phyloP scores from a whole-genome alignment of 2,888 invertebrate species.

The Plebejus anna region DNA sequence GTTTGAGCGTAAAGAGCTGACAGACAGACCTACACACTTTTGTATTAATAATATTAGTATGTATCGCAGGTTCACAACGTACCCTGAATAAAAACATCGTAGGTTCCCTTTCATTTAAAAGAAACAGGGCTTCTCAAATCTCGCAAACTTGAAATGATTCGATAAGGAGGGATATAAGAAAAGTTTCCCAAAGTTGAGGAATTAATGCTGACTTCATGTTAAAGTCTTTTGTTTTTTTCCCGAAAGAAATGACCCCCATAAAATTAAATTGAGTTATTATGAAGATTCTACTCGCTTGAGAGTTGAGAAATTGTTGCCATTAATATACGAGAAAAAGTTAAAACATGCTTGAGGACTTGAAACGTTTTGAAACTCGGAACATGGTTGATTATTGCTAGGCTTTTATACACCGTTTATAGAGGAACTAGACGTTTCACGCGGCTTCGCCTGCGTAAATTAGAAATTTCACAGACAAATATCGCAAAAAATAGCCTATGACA shows the following conservation, averaged over 20 bases:
- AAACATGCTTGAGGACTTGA: neutral
- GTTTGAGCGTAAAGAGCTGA: too few relatives aligned
- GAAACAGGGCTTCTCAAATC: neutral
- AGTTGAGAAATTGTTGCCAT: constrained; percentile 1
- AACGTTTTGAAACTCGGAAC: neutral
- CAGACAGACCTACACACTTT: too few relatives aligned
- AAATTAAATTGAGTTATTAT: constrained; percentile 12
- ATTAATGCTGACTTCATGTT: constrained; percentile 3
- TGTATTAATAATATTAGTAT: too few relatives aligned
- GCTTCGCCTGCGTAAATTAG: too few relatives aligned
- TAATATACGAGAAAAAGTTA: neutral
- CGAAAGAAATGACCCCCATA: constrained; percentile 10
- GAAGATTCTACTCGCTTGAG: constrained; percentile 4
- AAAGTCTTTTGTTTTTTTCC: constrained; percentile 19
- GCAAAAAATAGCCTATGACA: too few relatives aligned
- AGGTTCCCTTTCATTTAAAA: neutral
- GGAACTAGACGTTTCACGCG: too few relatives aligned
- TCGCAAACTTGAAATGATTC: constrained; percentile 14
- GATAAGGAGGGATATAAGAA: constrained; percentile 27
- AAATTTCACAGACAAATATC: too few relatives aligned
- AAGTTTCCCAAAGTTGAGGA: constrained; percentile 1
- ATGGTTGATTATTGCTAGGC: too few relatives aligned
- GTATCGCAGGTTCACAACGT: too few relatives aligned
- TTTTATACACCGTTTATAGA: too few relatives aligned
- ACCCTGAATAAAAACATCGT: too few relatives aligned